Conservation (phyloP, 2,797 vertebrate species). For the Spondyliosoma cantharus region DNA sequence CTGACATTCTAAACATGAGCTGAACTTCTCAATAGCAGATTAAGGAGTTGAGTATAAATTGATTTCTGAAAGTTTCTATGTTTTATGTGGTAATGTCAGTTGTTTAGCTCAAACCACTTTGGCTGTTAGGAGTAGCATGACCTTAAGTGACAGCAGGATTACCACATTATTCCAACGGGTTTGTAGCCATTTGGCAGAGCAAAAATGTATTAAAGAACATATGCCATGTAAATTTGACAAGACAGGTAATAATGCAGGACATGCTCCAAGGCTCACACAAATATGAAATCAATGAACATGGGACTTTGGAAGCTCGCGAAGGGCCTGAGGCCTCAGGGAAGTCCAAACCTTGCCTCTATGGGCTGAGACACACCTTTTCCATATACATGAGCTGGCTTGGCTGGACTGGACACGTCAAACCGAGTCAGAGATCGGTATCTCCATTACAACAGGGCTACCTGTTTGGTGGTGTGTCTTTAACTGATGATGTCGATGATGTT, state of each 20-base stretch:
- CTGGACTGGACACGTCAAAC: too few relatives aligned
- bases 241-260: not conserved
- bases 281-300: slow-evolving; percentile 9
- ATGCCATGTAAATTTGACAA: not conserved
- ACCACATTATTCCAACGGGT: not conserved
- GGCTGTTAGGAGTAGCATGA: not conserved
- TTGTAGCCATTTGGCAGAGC: not conserved
- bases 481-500: too few relatives aligned
- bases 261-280: slow-evolving; percentile 17
- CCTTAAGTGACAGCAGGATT: not conserved
- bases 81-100: not conserved
- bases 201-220: not conserved
- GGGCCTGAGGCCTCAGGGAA: not conserved
- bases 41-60: not conserved
- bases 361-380: too few relatives aligned
- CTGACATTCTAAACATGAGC: too few relatives aligned
- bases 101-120: not conserved
- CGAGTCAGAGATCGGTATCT: too few relatives aligned
- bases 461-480: too few relatives aligned
- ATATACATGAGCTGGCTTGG: too few relatives aligned
- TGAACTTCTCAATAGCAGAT: not conserved
- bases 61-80: not conserved
- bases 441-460: too few relatives aligned
- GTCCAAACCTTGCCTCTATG: not conserved
- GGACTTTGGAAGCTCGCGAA: not conserved